Evolutionary conservation across 2,113 vertebrate genomes (phyloP).

Genomic region (Tragelaphus scriptus): DNA sequence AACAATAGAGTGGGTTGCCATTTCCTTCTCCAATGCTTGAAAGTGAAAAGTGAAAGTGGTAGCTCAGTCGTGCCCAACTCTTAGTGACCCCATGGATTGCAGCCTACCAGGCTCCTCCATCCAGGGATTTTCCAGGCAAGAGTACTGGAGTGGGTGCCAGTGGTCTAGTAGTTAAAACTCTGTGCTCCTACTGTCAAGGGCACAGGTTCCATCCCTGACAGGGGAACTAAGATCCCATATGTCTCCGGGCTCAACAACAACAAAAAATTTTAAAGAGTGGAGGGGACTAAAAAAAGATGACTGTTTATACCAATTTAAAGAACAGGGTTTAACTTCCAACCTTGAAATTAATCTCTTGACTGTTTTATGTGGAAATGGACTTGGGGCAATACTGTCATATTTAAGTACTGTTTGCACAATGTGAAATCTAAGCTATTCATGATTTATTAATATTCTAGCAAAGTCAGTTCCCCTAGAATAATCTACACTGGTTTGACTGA

Average conservation of each 20-base stretch:
- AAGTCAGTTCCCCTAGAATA: neutral
- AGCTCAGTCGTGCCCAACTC: too few relatives aligned
- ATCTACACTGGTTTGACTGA: neutral
- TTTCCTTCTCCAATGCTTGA: too few relatives aligned
- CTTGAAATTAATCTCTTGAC: neutral
- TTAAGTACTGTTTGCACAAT: neutral
- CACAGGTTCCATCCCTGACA: neutral
- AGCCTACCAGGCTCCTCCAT: too few relatives aligned
- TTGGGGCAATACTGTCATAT: neutral
- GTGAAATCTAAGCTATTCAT: neutral
- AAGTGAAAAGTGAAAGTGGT: too few relatives aligned
- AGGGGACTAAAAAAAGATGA: neutral
- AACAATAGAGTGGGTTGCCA: too few relatives aligned
- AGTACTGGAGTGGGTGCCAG: neutral
- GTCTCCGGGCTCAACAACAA: neutral
- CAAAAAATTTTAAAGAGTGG: neutral
- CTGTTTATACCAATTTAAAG: neutral
- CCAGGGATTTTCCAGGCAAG: too few relatives aligned
- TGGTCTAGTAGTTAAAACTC: neutral
- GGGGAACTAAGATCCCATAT: neutral
- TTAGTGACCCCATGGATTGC: too few relatives aligned
- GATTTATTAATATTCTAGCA: neutral
- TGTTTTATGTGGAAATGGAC: neutral
- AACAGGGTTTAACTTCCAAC: neutral
- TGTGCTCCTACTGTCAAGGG: neutral